A percentile compares a stretch with the other conserved stretches of the same genome.
phyloP scores from a whole-genome alignment of 2,797 vertebrate genomes.

The Pitangus sulphuratus region DNA sequence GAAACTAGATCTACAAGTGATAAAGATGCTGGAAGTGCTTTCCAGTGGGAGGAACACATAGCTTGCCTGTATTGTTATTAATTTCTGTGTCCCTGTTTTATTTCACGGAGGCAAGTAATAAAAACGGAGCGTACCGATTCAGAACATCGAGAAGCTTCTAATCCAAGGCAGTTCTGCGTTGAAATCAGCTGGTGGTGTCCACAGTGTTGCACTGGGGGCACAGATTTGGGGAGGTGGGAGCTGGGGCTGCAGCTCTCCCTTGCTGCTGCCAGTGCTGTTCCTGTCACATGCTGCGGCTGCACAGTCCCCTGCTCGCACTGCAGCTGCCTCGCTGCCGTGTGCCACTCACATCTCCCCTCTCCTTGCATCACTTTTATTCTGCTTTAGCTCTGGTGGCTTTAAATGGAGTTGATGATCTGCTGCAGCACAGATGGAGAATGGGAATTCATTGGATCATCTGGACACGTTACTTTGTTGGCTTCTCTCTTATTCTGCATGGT shows the following conservation, averaged over 20 bases:
- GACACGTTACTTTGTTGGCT: background rate
- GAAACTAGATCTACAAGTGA: background rate
- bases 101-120: background rate
- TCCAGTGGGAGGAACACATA: background rate
- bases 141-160: background rate
- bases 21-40: background rate
- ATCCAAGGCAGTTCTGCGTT: accelerated
- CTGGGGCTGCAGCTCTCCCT: background rate
- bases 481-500: background rate
- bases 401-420: background rate
- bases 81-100: background rate
- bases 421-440: background rate
- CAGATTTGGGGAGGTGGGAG: background rate
- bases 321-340: background rate
- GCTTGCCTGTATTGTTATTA: background rate
- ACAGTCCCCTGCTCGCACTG: background rate
- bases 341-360: background rate
- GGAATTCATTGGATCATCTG: background rate
- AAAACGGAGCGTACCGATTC: background rate
- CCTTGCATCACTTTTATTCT: background rate
- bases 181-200: background rate
- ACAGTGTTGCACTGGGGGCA: background rate
- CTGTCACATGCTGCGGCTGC: conserved; percentile 21
- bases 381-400: background rate
- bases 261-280: background rate